phyloP scores from a whole-genome alignment of 2,113 vertebrate species.

The Lynx canadensis region DNA sequence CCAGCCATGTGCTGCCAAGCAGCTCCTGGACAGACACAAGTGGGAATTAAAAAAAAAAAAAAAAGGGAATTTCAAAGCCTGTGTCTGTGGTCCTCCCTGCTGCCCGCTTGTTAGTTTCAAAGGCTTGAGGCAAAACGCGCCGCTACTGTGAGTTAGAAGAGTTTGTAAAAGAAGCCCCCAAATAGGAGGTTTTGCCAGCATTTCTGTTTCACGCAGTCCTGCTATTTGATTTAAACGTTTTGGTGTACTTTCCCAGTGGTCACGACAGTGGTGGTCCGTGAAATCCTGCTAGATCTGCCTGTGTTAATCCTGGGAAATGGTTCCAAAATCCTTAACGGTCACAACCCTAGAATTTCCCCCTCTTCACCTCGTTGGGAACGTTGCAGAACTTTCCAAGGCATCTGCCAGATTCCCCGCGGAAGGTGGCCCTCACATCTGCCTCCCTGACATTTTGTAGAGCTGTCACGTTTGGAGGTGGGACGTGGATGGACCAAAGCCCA shows the following conservation, averaged over 20 bases:
- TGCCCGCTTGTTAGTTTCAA: neutral
- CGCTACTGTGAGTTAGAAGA: neutral
- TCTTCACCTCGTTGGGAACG: neutral
- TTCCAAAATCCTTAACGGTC: neutral
- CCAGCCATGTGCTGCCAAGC: neutral
- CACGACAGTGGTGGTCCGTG: accelerated
- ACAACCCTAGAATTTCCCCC: neutral
- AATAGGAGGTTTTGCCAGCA: neutral
- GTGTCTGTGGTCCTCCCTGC: neutral
- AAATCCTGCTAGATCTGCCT: neutral
- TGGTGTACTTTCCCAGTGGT: neutral
- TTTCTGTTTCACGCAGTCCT: neutral
- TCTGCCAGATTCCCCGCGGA: too few relatives aligned
- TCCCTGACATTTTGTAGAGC: neutral
- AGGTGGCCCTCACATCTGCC: too few relatives aligned
- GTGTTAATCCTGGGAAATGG: neutral
- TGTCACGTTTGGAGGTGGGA: neutral
- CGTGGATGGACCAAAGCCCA: neutral
- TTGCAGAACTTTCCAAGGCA: neutral
- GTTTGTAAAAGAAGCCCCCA: neutral
- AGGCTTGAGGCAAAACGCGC: neutral
- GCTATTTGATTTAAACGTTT: neutral
- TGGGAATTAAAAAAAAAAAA: neutral
- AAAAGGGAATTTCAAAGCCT: neutral
- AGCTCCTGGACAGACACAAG: neutral